Percentiles rank a stretch among this genome's conserved stretches.
Conservation (phyloP, 1,140 invertebrate genomes). For the Leptinotarsa lineolata region DNA sequence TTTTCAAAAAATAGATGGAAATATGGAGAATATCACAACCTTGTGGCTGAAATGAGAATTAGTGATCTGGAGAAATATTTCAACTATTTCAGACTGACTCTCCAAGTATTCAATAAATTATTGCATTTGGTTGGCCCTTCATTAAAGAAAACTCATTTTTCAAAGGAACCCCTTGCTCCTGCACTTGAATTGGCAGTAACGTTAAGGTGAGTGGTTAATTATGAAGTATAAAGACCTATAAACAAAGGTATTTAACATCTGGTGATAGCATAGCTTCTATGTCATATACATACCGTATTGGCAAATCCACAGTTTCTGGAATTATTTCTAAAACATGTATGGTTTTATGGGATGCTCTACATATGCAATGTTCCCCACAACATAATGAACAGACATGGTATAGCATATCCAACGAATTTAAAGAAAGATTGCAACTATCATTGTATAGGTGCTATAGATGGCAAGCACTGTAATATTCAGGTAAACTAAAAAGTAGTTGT, state of each 20-base stretch:
- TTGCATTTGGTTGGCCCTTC: too few relatives aligned
- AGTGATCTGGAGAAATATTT: too few relatives aligned
- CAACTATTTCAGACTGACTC: background rate
- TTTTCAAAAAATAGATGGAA: too few relatives aligned
- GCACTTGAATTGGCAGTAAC: too few relatives aligned
- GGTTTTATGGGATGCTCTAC: constrained; percentile 4
- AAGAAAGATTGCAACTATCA: constrained; percentile 42
- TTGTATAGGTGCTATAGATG: constrained; percentile 45
- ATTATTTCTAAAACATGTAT: constrained; percentile 24
- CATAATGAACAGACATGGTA: background rate
- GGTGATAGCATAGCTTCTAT: constrained; percentile 15
- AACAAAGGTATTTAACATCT: constrained; percentile 4
- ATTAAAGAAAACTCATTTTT: background rate
- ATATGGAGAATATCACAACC: too few relatives aligned
- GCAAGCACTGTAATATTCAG: constrained; percentile 37
- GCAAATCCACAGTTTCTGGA: constrained; percentile 7
- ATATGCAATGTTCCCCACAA: background rate
- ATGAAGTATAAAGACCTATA: background rate
- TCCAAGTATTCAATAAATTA: background rate
- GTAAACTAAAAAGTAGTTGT: background rate
- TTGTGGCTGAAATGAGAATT: too few relatives aligned
- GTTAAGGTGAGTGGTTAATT: too few relatives aligned
- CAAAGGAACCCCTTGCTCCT: background rate
- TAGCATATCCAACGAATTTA: constrained; percentile 19
- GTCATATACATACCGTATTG: constrained; percentile 7